A percentile compares a stretch with the other conserved stretches of the same genome.
Conservation (phyloP, 23 tunicate genomes). For the Trididemnum clinides region DNA sequence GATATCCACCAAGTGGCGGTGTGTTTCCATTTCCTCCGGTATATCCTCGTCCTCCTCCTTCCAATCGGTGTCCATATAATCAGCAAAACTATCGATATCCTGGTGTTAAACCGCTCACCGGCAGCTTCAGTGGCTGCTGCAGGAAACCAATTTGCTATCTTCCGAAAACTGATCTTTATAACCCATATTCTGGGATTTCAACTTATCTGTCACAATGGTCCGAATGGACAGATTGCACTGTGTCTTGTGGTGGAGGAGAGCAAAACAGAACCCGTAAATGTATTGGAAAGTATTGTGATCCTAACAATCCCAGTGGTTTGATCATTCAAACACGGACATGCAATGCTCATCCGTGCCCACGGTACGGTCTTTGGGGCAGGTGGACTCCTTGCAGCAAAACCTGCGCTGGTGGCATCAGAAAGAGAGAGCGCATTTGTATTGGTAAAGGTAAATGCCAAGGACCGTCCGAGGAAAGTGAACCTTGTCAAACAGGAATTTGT, state of each 20-base stretch:
- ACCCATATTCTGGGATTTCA: slow-evolving; percentile 42
- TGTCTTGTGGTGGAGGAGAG: slow-evolving; percentile 26
- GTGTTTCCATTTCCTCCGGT: not conserved
- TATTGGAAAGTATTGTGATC: slow-evolving; percentile 20
- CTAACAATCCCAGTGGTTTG: not conserved
- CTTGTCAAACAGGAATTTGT: slow-evolving; percentile 27
- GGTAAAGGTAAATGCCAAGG: slow-evolving; percentile 16
- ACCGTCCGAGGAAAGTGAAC: not conserved
- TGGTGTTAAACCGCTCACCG: slow-evolving; percentile 49
- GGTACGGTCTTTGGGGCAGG: not conserved
- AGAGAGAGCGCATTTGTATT: slow-evolving; percentile 18
- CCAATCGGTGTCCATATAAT: slow-evolving; percentile 49
- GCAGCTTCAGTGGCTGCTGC: slow-evolving; percentile 83
- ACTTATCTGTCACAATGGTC: slow-evolving; percentile 31
- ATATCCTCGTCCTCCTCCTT: not conserved
- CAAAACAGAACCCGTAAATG: slow-evolving; percentile 27
- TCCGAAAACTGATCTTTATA: slow-evolving; percentile 17
- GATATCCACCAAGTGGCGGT: not conserved
- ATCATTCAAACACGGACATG: slow-evolving; percentile 24
- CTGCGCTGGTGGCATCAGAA: slow-evolving; percentile 31
- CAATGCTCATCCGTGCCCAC: slow-evolving; percentile 19
- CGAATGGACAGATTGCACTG: slow-evolving; percentile 1
- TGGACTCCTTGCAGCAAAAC: slow-evolving; percentile 21
- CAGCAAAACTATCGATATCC: not conserved
- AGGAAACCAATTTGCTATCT: slow-evolving; percentile 69